These are phyloP conservation scores for Corticium candelabrum DNA, from an alignment of 37 sponge, comb jelly and placozoan genomes.

Conservation along the genomic window DNA sequence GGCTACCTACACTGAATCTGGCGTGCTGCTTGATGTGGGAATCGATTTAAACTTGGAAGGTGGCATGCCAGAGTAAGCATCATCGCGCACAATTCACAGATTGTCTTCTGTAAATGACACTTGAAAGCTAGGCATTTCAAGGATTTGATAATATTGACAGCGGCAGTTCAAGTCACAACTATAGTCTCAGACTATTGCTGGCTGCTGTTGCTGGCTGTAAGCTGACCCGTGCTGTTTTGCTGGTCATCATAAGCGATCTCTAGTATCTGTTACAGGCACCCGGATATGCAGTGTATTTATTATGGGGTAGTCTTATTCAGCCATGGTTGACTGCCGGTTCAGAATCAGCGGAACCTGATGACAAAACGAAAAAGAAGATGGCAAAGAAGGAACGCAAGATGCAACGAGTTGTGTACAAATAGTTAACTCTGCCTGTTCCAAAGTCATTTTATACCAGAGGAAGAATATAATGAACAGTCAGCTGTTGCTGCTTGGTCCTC, in stretches of 20 bases:
- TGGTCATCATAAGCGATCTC: too few relatives aligned
- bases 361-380: not conserved
- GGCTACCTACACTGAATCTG: not conserved
- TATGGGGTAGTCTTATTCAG: not conserved
- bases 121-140: not conserved
- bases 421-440: too few relatives aligned
- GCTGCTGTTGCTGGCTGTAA: not conserved
- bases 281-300: not conserved
- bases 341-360: not conserved
- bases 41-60: not conserved
- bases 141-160: not conserved
- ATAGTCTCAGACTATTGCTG: not conserved
- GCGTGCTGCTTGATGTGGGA: not conserved
- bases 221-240: not conserved
- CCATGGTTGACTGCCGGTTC: constrained; percentile 3
- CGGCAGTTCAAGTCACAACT: not conserved
- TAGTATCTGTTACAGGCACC: too few relatives aligned
- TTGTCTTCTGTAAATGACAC: too few relatives aligned
- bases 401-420: not conserved
- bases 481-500: too few relatives aligned
- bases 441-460: too few relatives aligned
- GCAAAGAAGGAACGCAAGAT: not conserved
- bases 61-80: not conserved
- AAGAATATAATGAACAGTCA: too few relatives aligned
- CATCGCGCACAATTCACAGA: not conserved